Base-by-base conservation (phyloP, 2,888 invertebrate genomes). In the Carabus problematicus region DNA sequence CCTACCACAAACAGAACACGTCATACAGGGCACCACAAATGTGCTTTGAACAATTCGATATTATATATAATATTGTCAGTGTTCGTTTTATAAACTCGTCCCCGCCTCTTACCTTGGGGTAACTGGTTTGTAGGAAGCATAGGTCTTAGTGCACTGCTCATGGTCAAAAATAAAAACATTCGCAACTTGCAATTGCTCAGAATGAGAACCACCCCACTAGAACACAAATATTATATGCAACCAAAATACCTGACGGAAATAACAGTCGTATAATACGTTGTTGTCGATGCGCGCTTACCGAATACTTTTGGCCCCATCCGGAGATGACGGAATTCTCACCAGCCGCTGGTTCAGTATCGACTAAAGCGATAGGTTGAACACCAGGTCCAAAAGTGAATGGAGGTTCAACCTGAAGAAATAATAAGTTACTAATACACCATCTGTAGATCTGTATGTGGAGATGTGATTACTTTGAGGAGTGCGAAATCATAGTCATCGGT, bases 301-400 rank as follows among this genome's bases (percentile, higher is more conserved):
- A n/a, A n/a, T n/a, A n/a, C n/a, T n/a, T n/a, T n/a, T n/a, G n/a
- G 58, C 72, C 72, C 71, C 72, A 72, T 56, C 72, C 72, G 6
- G 72, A 70, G 8, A 72, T 71, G 6, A 56, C 68, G 12, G 12
- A 11, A n/a, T n/a, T 9, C 8, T 59, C 70, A 12, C 42, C 63
- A 58, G 11, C 11, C 3, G 42, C n/a, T 18, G 71, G 12, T 18
- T 73, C 64, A 18, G 54, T 39, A 45, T 63, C 12, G 47, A 68
- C 62, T 75, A 76, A 59, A 74, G 73, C 58, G 75, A 78, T 7
- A 73, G 76, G 0, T 79, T 77, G 71, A 79, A 72, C 55, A 76
- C 75, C 75, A 74, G 76, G 19, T 74, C 73, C 72, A 75, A 75
- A 52, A 79, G 72, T 66, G 79, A 74, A 8, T 77, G 77, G n/a